These are phyloP conservation scores for Neoitamus cyanurus DNA, from an alignment of 2,888 invertebrate genomes.

Conservation along the genomic window DNA sequence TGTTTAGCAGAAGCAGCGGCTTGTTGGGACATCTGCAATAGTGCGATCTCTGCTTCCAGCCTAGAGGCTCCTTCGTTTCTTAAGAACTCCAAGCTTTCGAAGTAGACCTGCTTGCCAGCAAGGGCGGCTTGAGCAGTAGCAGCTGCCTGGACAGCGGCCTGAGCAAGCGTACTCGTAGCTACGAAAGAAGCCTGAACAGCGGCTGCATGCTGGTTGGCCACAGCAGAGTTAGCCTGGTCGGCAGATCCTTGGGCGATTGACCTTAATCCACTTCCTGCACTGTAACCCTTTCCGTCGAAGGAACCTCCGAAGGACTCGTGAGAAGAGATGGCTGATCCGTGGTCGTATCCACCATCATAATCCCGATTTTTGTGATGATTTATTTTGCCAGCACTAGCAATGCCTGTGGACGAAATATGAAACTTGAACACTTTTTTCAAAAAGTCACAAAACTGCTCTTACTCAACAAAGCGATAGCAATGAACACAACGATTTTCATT, in stretches of 20 bases:
- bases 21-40: constrained; percentile 79
- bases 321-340: not conserved
- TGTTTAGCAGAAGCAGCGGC: constrained; percentile 77
- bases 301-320: constrained; percentile 8
- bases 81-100: constrained; percentile 79
- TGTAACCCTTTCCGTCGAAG: constrained; percentile 57
- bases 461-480: constrained; percentile 19
- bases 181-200: constrained; percentile 82
- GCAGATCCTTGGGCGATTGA: constrained; percentile 81
- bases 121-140: constrained; percentile 77
- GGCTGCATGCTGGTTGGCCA: constrained; percentile 78
- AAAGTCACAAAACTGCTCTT: not conserved
- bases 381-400: not conserved
- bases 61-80: constrained; percentile 76
- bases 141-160: constrained; percentile 79
- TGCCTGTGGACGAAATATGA: not conserved
- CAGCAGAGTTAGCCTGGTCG: constrained; percentile 80
- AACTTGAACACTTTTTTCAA: not conserved
- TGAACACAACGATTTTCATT: not conserved
- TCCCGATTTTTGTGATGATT: constrained; percentile 17
- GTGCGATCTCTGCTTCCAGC: constrained; percentile 78
- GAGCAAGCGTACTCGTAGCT: constrained; percentile 82
- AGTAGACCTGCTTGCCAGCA: constrained; percentile 75
- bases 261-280: constrained; percentile 75
- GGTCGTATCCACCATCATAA: constrained; percentile 24